Conservation (phyloP, 2,797 vertebrate genomes). For the Labeo calbasu region DNA sequence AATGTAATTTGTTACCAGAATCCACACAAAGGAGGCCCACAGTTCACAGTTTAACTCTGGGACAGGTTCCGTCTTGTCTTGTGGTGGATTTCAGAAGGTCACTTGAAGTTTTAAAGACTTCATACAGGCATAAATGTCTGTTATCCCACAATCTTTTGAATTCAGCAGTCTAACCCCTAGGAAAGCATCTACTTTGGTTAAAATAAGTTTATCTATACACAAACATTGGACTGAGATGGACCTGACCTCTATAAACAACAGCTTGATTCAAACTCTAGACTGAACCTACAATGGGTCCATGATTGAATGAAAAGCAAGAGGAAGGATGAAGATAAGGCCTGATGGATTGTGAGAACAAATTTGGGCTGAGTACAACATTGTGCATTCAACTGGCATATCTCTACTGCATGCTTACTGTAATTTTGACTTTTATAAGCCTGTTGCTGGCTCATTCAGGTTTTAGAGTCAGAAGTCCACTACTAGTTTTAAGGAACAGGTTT, state of each 20-base stretch:
- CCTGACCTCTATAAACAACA: conserved; percentile 51
- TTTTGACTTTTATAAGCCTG: not conserved
- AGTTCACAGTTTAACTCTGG: conserved; percentile 29
- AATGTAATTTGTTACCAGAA: conserved; percentile 42
- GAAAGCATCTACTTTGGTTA: conserved; percentile 35
- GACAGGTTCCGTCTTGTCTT: conserved; percentile 56
- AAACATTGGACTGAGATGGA: conserved; percentile 44
- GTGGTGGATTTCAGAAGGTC: conserved; percentile 42
- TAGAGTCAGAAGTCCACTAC: not conserved
- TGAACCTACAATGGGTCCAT: conserved; percentile 9
- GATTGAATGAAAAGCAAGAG: conserved; percentile 19
- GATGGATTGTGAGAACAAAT: not conserved
- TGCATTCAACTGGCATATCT: not conserved
- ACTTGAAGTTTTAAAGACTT: conserved; percentile 51
- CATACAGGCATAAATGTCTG: conserved; percentile 29
- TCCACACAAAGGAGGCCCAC: conserved; percentile 46
- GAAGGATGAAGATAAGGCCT: conserved; percentile 30
- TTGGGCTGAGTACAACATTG: not conserved
- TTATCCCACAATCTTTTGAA: conserved; percentile 19
- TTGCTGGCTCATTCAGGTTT: not conserved
- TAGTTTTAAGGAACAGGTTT: conserved; percentile 3
- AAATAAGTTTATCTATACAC: conserved; percentile 44
- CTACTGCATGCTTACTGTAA: not conserved
- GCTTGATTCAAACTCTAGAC: conserved; percentile 30
- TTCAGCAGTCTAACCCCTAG: conserved; percentile 28